Percentiles rank a stretch among this genome's conserved stretches.
Evolutionary conservation across 2,797 vertebrate genomes (phyloP).

Genomic region (Luscinia megarhynchos): DNA sequence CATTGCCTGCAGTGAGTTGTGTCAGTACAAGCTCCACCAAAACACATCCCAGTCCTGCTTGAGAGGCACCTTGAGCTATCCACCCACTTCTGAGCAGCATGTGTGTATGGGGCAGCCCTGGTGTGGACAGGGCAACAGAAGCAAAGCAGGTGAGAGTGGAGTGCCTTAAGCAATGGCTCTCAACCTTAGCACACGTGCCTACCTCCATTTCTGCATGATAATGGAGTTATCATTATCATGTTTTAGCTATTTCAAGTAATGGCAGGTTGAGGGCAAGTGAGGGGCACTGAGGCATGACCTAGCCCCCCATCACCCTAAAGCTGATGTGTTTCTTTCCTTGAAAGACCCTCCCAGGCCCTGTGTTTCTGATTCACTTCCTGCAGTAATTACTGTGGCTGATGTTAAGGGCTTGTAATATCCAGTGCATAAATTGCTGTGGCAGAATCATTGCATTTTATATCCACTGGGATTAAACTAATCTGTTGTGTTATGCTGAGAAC

Average conservation of each 20-base stretch:
- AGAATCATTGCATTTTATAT: slow-evolving; percentile 10
- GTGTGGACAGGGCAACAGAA: neutral
- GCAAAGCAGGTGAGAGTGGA: neutral
- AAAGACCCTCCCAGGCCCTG: neutral
- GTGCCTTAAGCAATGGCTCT: neutral
- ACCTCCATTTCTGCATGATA: neutral
- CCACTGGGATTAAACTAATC: slow-evolving; percentile 20
- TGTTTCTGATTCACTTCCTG: slow-evolving; percentile 19
- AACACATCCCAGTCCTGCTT: neutral
- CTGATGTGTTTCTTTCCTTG: neutral
- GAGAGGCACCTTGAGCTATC: neutral
- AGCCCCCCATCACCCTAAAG: neutral
- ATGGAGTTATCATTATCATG: neutral
- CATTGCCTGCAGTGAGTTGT: neutral
- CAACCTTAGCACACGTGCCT: fast-evolving
- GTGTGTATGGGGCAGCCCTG: neutral
- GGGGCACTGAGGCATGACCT: neutral
- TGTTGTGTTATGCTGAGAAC: slow-evolving; percentile 3
- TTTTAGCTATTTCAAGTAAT: neutral
- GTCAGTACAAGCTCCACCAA: neutral
- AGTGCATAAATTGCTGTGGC: neutral
- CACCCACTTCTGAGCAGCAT: neutral
- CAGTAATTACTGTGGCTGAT: neutral
- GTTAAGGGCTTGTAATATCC: neutral
- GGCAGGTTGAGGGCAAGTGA: neutral